These are phyloP conservation scores for Nipponacmea schrenckii DNA, from an alignment of 2,888 invertebrate genomes.

Conservation along the genomic window DNA sequence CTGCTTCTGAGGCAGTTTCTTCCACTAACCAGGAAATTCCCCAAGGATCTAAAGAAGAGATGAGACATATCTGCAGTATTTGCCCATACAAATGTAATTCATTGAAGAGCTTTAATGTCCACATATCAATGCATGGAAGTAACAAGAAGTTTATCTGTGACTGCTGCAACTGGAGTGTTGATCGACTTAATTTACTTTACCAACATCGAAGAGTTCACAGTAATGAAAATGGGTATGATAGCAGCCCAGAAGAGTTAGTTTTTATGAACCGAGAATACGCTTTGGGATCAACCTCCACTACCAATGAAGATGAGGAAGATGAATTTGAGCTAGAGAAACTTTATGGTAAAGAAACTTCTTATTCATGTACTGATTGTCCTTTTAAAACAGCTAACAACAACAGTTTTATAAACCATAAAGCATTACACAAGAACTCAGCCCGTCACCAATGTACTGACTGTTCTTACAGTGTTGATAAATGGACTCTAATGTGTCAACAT, in stretches of 20 bases:
- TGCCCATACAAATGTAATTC: constrained; percentile 55
- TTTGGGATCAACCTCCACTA: constrained; percentile 31
- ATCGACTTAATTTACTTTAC: constrained; percentile 52
- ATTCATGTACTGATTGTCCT: constrained; percentile 41
- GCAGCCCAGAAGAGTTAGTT: constrained; percentile 44
- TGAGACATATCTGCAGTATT: constrained; percentile 42
- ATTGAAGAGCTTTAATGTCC: constrained; percentile 51
- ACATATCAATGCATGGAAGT: constrained; percentile 55
- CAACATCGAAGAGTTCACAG: constrained; percentile 57
- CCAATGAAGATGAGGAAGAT: not conserved
- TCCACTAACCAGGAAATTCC: not conserved
- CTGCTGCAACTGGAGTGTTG: constrained; percentile 61
- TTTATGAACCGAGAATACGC: constrained; percentile 55
- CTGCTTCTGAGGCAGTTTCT: constrained; percentile 9
- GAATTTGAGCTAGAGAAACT: constrained; percentile 26
- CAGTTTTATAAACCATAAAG: constrained; percentile 35
- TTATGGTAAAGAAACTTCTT: constrained; percentile 32
- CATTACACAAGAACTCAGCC: constrained; percentile 31
- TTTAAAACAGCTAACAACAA: constrained; percentile 38
- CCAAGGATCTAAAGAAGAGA: constrained; percentile 11
- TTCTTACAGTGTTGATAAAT: constrained; percentile 52
- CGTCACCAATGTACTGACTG: constrained; percentile 49
- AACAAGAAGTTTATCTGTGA: constrained; percentile 57
- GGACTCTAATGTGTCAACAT: constrained; percentile 53
- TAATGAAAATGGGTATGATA: constrained; percentile 41